Base-by-base conservation (phyloP, 2,797 vertebrate genomes). In the Rhincodon typus region DNA sequence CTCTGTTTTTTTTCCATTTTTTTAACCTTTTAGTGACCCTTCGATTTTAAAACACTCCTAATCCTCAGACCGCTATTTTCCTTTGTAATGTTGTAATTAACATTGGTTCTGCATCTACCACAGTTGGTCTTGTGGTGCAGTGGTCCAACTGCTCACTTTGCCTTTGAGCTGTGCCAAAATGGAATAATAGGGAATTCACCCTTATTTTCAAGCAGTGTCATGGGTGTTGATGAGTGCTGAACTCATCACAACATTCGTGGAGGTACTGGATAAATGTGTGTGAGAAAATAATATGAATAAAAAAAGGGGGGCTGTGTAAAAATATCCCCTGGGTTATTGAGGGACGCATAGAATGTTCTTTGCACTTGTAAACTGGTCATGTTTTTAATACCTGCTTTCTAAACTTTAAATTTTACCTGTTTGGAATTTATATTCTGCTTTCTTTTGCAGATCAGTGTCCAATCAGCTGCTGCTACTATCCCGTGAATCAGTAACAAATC, bases 381-480 rank as follows among this genome's bases (percentile, higher is more conserved):
- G 94, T 93, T 25, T 74, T 96, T 0, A 25, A 3, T 0, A 27
- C 42, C 46, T 67, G 69, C 0, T 25, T 10, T 62, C 57, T 62
- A 62, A 62, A 62, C 57, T 62, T 62, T 62, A 1, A 96, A 95
- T 96, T 69, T 96, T 95, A 87, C 30, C 96, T 88, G 74, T 57
- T 72, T 69, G 67, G 23, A 57, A 62, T 17, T 15, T 2, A n/a
- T 5, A 27, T 77, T 88, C 4, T 95, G 27, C 70, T 95, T 77
- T 12, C 62, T 93, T 91, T 93, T 96, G 27, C 96, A 98, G 98
- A 96, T 97, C 97, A 96, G 97, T 97, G 96, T 97, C 97, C 97
- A 98, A 97, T 97, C 98, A 97, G 96, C 97, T 97, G 96, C 97
- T 97, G 96, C 97, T 98, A 96, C 96, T 98, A 97, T 97, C 97